phyloP scores from a whole-genome alignment of 2,797 vertebrate genomes.

The Anolis apletophallus region DNA sequence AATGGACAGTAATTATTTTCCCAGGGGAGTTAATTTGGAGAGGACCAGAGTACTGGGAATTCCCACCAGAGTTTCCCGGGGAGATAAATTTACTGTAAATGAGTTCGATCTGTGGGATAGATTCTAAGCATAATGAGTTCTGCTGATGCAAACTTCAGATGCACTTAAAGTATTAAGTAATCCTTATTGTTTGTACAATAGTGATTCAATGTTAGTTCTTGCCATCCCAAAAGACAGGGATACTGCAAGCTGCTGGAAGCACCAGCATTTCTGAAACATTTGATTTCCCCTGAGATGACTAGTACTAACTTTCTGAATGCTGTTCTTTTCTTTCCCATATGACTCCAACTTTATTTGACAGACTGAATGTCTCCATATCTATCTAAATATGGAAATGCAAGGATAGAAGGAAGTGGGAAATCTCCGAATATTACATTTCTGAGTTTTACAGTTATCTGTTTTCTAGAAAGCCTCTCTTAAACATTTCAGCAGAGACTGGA shows the following conservation, averaged over 20 bases:
- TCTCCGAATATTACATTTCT: conserved; percentile 18
- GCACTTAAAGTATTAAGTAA: background rate
- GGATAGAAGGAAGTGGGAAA: conserved; percentile 2
- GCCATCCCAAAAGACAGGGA: background rate
- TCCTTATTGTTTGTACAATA: background rate
- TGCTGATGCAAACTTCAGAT: background rate
- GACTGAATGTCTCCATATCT: background rate
- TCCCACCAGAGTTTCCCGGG: too few species aligned
- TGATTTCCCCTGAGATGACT: background rate
- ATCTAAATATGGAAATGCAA: background rate
- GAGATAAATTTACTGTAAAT: background rate
- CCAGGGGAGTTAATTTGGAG: background rate
- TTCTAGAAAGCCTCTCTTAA: conserved; percentile 16
- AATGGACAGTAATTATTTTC: background rate
- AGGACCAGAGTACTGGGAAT: background rate
- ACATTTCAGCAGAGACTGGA: conserved; percentile 16
- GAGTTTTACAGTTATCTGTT: conserved; percentile 1
- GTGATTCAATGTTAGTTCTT: conserved; percentile 10
- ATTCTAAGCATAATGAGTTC: background rate
- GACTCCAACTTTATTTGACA: background rate
- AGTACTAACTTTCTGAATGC: background rate
- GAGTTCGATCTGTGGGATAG: background rate
- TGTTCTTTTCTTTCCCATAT: background rate
- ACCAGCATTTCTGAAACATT: conserved; percentile 30
- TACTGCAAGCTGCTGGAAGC: conserved; percentile 1